Conservation (phyloP, 2,888 invertebrate species). For the Agrochola lota region DNA sequence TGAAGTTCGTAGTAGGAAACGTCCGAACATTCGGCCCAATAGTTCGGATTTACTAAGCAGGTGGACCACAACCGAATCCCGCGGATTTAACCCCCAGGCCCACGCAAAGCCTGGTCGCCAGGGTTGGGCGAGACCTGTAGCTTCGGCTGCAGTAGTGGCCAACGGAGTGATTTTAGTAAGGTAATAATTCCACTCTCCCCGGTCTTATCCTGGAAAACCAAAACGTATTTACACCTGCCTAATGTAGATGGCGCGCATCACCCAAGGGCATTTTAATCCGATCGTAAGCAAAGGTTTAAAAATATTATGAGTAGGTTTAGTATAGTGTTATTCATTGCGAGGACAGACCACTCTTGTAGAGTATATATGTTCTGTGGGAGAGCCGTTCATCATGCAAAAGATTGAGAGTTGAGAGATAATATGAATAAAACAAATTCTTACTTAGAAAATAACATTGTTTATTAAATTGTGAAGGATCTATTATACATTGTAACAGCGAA, state of each 20-base stretch:
- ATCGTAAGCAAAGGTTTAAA: background rate
- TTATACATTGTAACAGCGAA: too few species aligned
- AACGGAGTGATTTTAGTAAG: background rate
- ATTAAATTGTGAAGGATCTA: background rate
- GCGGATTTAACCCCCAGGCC: too few species aligned
- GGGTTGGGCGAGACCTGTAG: background rate
- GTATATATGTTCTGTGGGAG: too few species aligned
- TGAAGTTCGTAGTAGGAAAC: too few species aligned
- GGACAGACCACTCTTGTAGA: too few species aligned
- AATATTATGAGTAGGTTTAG: background rate
- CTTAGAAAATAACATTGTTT: background rate
- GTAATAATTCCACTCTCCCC: background rate
- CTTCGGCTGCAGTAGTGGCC: background rate
- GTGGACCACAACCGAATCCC: too few species aligned
- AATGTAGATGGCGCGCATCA: background rate
- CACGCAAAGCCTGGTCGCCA: background rate
- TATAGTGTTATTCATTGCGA: background rate
- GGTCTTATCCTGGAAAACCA: background rate
- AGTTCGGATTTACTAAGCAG: too few species aligned
- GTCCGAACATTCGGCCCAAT: too few species aligned
- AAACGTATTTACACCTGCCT: background rate
- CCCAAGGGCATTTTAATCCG: background rate
- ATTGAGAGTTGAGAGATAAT: background rate
- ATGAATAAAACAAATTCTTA: background rate
- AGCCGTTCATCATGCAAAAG: background rate